A percentile compares a stretch with the other conserved stretches of the same genome.
These are phyloP conservation scores for Lytechinus variegatus DNA, from an alignment of 35 echinoderm and acorn worm species.

Conservation along the genomic window DNA sequence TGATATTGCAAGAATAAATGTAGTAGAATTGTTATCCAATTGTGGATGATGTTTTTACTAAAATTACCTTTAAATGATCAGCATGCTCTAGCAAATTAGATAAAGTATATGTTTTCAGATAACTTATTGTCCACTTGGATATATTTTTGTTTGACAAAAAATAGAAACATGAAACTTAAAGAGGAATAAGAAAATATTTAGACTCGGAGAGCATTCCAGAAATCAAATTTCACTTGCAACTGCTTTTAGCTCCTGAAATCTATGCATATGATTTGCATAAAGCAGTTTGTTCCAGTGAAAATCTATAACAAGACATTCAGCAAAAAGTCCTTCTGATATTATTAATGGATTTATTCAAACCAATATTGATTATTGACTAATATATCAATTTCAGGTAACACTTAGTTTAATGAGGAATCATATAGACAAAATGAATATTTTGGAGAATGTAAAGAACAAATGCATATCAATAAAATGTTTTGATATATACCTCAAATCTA, in stretches of 20 bases:
- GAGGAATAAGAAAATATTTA: not conserved
- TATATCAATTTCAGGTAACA: too few relatives aligned
- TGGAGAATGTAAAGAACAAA: not conserved
- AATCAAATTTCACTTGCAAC: too few relatives aligned
- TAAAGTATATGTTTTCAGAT: not conserved
- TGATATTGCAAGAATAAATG: too few relatives aligned
- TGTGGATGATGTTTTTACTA: not conserved
- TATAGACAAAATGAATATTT: not conserved
- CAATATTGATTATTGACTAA: not conserved
- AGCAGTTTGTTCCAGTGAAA: too few relatives aligned
- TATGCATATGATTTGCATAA: too few relatives aligned
- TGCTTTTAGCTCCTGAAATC: too few relatives aligned
- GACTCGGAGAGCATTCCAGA: too few relatives aligned
- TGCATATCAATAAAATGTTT: not conserved
- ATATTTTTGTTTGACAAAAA: not conserved
- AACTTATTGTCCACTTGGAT: not conserved
- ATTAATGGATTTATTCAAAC: not conserved
- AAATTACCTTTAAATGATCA: not conserved
- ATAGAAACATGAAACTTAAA: not conserved
- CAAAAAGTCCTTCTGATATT: not conserved
- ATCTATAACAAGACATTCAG: too few relatives aligned
- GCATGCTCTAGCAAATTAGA: too few relatives aligned
- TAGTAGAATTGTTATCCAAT: too few relatives aligned
- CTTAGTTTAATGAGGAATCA: not conserved
- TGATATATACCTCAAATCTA: not conserved